Conservation (phyloP, 2,888 invertebrate species). For the Lasioglossum zephyrum region DNA sequence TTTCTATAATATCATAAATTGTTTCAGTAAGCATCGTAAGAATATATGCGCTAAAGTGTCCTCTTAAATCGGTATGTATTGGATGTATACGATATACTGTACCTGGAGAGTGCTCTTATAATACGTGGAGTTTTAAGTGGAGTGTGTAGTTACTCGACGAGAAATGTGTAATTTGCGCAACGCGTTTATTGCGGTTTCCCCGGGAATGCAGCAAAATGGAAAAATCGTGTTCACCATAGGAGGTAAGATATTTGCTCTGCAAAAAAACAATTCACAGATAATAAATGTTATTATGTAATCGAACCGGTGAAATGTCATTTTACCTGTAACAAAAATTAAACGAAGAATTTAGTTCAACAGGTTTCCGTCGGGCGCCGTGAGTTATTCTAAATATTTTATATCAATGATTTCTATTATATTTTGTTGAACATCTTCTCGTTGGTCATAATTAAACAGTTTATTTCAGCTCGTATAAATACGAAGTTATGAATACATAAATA, state of each 20-base stretch:
- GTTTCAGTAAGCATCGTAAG: background rate
- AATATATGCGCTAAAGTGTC: background rate
- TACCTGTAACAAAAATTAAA: background rate
- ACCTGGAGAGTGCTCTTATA: background rate
- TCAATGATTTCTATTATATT: background rate
- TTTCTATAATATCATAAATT: background rate
- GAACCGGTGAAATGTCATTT: background rate
- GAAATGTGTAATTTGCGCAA: conserved; percentile 14
- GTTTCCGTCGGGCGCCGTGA: background rate
- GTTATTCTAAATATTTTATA: background rate
- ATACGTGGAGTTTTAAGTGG: conserved; percentile 9
- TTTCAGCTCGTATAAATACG: background rate
- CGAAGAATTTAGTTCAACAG: background rate
- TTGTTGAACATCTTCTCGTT: background rate
- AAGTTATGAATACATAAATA: background rate
- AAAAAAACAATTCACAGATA: background rate
- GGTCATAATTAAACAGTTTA: background rate
- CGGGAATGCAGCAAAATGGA: conserved; percentile 13
- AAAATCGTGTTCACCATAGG: background rate
- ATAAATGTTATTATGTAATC: background rate
- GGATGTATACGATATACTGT: background rate
- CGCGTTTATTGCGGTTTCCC: background rate
- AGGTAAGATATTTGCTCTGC: background rate
- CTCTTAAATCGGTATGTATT: background rate
- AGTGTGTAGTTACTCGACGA: background rate